A percentile compares a stretch with the other conserved stretches of the same genome.
phyloP scores from a whole-genome alignment of 2,888 invertebrate genomes.

The Drosophila setosimentum region DNA sequence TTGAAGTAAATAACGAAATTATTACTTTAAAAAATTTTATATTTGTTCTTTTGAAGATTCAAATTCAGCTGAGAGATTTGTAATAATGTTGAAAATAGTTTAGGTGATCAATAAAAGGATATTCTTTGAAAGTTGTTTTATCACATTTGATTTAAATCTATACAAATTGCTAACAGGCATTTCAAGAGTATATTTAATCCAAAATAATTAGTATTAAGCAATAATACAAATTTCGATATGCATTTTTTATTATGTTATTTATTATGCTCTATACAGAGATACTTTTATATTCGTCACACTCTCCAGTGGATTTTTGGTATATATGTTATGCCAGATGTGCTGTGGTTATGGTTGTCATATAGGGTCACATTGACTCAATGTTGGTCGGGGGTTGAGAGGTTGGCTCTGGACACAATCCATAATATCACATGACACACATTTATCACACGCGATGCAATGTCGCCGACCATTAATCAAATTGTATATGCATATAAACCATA shows the following conservation, averaged over 20 bases:
- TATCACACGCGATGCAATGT: constrained; percentile 62
- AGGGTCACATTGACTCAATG: constrained; percentile 6
- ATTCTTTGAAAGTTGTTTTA: background rate
- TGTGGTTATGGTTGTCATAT: constrained; percentile 6
- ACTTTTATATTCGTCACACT: background rate
- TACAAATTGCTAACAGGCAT: background rate
- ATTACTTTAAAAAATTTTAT: background rate
- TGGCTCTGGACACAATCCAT: background rate
- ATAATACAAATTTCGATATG: too few species aligned
- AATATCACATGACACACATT: constrained; percentile 55
- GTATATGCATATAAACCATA: background rate
- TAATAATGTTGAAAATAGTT: background rate
- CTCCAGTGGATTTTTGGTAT: background rate
- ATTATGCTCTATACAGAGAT: background rate
- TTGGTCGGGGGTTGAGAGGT: background rate
- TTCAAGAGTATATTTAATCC: background rate
- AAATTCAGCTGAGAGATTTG: background rate
- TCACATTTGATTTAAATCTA: background rate
- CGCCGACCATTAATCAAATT: constrained; percentile 49
- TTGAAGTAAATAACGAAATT: background rate
- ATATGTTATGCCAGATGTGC: background rate
- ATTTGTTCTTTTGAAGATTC: background rate
- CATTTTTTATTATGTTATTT: background rate
- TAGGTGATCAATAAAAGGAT: background rate
- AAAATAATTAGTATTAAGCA: background rate